phyloP scores from a whole-genome alignment of 2,113 vertebrate genomes.

The Actenoides lindsayi region DNA sequence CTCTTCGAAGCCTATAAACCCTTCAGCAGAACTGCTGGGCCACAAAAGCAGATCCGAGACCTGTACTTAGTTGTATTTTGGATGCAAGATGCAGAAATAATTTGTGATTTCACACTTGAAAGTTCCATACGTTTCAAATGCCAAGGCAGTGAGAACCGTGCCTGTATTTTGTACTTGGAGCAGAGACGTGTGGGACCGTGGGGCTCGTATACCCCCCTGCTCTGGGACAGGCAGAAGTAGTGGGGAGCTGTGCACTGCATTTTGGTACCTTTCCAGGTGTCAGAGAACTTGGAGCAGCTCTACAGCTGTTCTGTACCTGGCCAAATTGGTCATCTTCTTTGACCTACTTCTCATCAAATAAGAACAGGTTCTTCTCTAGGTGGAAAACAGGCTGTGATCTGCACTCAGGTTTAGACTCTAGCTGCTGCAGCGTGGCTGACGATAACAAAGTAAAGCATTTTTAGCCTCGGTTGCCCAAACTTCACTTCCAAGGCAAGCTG shows the following conservation, averaged over 20 bases:
- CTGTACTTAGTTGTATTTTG: neutral
- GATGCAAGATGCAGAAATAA: neutral
- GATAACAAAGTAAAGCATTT: accelerated
- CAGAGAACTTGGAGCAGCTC: neutral
- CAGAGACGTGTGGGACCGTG: accelerated
- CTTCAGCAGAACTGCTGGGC: neutral
- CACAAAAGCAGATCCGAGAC: neutral
- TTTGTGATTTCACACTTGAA: neutral
- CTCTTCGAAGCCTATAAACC: neutral
- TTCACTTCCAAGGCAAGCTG: neutral
- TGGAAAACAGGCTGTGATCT: neutral
- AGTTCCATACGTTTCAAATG: neutral
- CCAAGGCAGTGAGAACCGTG: accelerated
- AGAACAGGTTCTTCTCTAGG: neutral
- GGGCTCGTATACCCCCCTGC: accelerated
- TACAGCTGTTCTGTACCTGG: neutral
- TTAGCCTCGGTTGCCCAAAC: neutral
- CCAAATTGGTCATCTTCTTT: neutral
- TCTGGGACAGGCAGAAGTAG: neutral
- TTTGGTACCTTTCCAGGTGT: neutral
- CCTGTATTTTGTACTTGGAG: accelerated
- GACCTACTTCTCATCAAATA: neutral
- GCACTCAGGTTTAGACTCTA: accelerated
- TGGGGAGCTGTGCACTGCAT: accelerated
- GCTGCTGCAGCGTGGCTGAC: neutral